phyloP scores from a whole-genome alignment of 2,113 vertebrate species.

The Etheostoma cragini region DNA sequence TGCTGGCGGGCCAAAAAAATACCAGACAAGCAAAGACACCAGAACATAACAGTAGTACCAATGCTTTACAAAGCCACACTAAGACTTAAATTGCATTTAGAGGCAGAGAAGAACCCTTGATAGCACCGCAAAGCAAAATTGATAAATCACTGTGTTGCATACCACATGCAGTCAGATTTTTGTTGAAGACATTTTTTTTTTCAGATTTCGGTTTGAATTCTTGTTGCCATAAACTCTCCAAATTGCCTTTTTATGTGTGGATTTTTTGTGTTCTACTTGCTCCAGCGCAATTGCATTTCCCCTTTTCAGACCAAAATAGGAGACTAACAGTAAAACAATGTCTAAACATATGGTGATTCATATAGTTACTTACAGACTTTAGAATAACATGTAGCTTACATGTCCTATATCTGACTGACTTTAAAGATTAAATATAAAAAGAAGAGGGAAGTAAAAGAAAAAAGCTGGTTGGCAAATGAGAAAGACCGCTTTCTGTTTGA shows the following conservation, averaged over 20 bases:
- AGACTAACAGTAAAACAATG: conserved; percentile 3
- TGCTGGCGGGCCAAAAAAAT: conserved; percentile 23
- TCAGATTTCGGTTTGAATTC: neutral
- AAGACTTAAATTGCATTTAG: conserved; percentile 31
- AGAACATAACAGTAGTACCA: conserved; percentile 34
- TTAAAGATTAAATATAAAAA: conserved; percentile 2
- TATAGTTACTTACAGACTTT: neutral
- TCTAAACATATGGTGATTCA: neutral
- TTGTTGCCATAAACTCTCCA: neutral
- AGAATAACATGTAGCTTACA: neutral
- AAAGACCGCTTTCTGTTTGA: conserved; percentile 16
- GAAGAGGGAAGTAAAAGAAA: neutral
- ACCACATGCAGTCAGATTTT: neutral
- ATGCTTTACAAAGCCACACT: conserved; percentile 33
- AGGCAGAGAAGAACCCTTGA: conserved; percentile 12
- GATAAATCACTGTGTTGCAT: conserved; percentile 18
- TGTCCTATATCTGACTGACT: neutral
- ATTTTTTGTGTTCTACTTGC: neutral
- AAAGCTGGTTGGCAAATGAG: neutral
- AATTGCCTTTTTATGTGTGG: neutral
- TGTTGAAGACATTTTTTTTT: conserved; percentile 29
- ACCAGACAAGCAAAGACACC: conserved; percentile 50
- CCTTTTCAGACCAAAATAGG: neutral
- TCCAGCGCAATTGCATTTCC: neutral
- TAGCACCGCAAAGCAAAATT: conserved; percentile 5